These are phyloP conservation scores for Callocephalon fimbriatum DNA, from an alignment of 2,113 vertebrate genomes.

Conservation along the genomic window DNA sequence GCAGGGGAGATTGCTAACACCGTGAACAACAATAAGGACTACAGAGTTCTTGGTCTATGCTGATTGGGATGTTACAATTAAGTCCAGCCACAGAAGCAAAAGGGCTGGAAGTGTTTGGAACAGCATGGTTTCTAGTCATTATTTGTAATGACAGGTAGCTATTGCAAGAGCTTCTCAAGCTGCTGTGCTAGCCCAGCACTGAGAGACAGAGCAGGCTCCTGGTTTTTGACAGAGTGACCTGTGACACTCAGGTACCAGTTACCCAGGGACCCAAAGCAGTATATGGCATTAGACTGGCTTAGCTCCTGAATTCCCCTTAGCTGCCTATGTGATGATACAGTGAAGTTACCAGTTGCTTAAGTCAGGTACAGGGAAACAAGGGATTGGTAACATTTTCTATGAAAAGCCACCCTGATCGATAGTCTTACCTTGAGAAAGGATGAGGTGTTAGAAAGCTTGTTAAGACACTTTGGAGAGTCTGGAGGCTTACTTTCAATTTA, in stretches of 20 bases:
- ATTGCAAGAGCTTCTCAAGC: neutral
- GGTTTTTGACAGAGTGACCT: neutral
- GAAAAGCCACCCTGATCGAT: neutral
- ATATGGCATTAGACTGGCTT: too few species aligned
- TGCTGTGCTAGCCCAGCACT: neutral
- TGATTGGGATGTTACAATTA: neutral
- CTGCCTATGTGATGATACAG: neutral
- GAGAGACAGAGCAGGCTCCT: neutral
- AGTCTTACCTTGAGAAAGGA: neutral
- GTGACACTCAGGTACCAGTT: neutral
- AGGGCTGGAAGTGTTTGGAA: neutral
- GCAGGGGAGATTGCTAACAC: too few species aligned
- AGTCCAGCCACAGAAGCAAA: neutral
- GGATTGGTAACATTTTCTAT: neutral
- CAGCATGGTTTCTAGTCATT: neutral
- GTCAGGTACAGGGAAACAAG: neutral
- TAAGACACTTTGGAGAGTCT: neutral
- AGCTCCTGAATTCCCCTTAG: neutral
- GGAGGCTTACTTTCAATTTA: neutral
- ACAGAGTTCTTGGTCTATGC: fast-evolving
- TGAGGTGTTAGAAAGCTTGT: neutral
- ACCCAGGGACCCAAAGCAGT: neutral
- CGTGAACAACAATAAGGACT: fast-evolving
- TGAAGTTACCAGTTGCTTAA: neutral
- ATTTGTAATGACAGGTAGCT: neutral